Evolutionary conservation across 2,888 invertebrate species (phyloP), one percentile per base, ranked within the genome.

Genomic region (Plebejus anna): DNA sequence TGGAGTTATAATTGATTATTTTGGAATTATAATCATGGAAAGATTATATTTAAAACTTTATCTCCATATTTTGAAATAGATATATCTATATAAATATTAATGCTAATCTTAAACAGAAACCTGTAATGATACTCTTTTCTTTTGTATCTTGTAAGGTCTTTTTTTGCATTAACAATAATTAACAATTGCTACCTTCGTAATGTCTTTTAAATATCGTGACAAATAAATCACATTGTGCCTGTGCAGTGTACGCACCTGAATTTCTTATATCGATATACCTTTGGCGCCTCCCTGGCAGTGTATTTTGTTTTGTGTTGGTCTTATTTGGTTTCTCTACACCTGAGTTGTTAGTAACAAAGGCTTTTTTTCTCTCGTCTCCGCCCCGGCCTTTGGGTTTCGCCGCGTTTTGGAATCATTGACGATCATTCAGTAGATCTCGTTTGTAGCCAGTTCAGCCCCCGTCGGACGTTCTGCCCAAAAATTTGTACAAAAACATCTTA

Each of bases 331-430:
- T 90, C 85, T 87, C 88, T 91, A 89, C 90, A 91, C 90, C 91
- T 90, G 89, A 92, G 91, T 90, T 92, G 91, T 90, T 90, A 86
- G 89, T 89, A 91, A 92, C 92, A 93, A 93, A 92, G 89, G 91
- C 87, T 88, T 91, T 92, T 93, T 93, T 91, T 86, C 84, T 89
- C 87, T 83, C 32, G 81, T 81, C 87, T 88, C 87, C 87, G 86
- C 87, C 87, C 83, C 83, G 86, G 86, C 88, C 88, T 93, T 91
- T 91, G 90, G 81, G 82, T 80, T 84, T 85, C 82, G 88, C 90
- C 89, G 91, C 89, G 77, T 91, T 91, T 90, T 82, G 83, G 90
- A 88, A 90, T 85, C 83, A 82, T 84, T 83, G 82, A 83, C 85
- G 87, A 89, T 90, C 89, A 88, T 88, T 91, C 88, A 88, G 86